Percentiles rank a stretch among this genome's conserved stretches.
These are phyloP conservation scores for Alosa alosa DNA, from an alignment of 2,113 vertebrate species.

Conservation along the genomic window DNA sequence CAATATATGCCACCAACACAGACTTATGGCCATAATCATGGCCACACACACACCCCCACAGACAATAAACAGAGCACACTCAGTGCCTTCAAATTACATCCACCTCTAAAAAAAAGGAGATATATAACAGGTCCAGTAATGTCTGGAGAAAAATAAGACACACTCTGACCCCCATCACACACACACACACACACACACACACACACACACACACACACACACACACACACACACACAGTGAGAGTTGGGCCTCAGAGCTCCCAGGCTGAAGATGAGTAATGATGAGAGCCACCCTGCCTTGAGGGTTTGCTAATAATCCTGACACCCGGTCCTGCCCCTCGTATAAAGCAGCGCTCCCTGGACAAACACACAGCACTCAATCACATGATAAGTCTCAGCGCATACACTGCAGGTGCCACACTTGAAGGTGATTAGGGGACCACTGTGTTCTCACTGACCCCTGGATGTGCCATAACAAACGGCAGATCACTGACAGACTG, in stretches of 20 bases:
- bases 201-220: constrained; percentile 21
- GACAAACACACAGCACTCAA: constrained; percentile 6
- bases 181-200: too few relatives aligned
- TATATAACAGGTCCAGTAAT: neutral
- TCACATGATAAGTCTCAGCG: neutral
- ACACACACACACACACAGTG: constrained; percentile 12
- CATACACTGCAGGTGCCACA: neutral
- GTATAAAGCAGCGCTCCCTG: neutral
- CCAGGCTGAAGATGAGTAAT: neutral
- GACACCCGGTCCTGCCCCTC: neutral
- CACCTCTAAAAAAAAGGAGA: neutral
- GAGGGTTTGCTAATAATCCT: neutral
- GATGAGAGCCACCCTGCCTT: neutral
- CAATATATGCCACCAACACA: neutral
- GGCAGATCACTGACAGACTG: neutral
- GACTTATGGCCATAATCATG: neutral
- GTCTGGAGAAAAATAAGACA: neutral
- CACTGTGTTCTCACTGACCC: neutral
- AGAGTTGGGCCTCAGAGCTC: neutral
- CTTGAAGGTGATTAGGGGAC: neutral
- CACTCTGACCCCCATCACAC: neutral
- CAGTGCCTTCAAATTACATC: neutral
- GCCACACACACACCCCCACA: constrained; percentile 38
- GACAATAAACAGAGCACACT: neutral
- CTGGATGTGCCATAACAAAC: neutral